Evolutionary conservation across 1,140 invertebrate species (phyloP), one percentile per base, ranked within the genome.

Genomic region (Telenomus remus): DNA sequence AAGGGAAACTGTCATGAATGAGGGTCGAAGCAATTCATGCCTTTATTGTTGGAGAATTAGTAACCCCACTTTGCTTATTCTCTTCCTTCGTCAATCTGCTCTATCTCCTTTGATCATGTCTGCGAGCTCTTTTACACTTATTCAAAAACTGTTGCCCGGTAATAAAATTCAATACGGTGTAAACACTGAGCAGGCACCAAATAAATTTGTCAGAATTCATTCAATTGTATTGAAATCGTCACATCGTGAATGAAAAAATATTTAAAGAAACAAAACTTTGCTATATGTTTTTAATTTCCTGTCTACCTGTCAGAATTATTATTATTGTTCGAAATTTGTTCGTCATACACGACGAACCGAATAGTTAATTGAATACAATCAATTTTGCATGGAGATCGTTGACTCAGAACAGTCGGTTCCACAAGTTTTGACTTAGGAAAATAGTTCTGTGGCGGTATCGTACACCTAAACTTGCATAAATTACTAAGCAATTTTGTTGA

Each of bases 1-100:
- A 63, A 54, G 70, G 74, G 53, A 73, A 53, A 65, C 68, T 76
- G 75, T 72, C 60, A 79, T 68, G 63, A 71, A 48, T 74, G 79
- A 82, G 79, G 81, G 84, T 80, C 75, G 80, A 63, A 70, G 76
- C 82, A 81, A 86, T 85, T 86, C 82, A 83, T 84, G 80, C 84
- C 83, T 87, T 87, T 85, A 87, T 87, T 86, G 86, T 86, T 84
- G 81, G 80, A 79, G 83, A 87, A 87, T 86, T 87, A 87, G 86
- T 86, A 86, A 85, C 85, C 85, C 84, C 82, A 81, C 85, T 86
- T 82, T 81, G 56, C 72, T 78, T 63, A 50, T 71, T 70, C 70
- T 64, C 74, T 60, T 57, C 54, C 48, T 69, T 50, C 66, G 63
- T 69, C 72, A 56, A 76, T 69, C 61, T 49, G 49, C 65, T 60